Evolutionary conservation across 2,888 invertebrate genomes (phyloP).

Genomic region (Acleris laterana): DNA sequence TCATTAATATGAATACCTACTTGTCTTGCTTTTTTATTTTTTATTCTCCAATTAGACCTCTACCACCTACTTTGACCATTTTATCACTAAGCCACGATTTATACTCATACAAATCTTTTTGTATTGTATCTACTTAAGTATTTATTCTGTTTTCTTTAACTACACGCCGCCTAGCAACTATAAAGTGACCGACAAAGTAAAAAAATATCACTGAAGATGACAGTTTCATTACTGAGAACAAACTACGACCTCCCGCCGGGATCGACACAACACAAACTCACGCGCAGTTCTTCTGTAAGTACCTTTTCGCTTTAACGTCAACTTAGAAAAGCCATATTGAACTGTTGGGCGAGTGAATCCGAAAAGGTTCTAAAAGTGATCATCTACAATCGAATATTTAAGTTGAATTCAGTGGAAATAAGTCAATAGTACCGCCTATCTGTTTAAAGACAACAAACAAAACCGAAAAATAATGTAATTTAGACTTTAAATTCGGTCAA

Average conservation of each 20-base stretch:
- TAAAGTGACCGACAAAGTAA: slow-evolving; percentile 11
- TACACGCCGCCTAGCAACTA: slow-evolving; percentile 6
- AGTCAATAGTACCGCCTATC: slow-evolving; percentile 68
- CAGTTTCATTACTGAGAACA: slow-evolving; percentile 64
- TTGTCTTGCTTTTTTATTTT: no score
- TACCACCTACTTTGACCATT: no score
- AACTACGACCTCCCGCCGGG: slow-evolving; percentile 61
- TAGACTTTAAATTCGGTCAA: not conserved
- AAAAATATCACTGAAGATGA: slow-evolving; percentile 42
- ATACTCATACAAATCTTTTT: no score
- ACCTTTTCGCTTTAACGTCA: no score
- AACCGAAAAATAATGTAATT: not conserved
- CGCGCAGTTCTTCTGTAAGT: no score
- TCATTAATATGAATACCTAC: no score
- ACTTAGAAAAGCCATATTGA: no score
- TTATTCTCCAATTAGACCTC: no score
- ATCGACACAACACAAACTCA: slow-evolving; percentile 55
- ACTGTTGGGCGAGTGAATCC: no score
- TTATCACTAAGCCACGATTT: no score
- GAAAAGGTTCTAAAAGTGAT: no score
- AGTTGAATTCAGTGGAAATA: slow-evolving; percentile 62
- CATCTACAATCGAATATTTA: slow-evolving; percentile 55
- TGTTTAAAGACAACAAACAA: slow-evolving; percentile 50
- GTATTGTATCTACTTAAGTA: no score
- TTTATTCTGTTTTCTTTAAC: not conserved